Evolutionary conservation across 2,888 invertebrate species (phyloP).

Genomic region (Meta bourneti): DNA sequence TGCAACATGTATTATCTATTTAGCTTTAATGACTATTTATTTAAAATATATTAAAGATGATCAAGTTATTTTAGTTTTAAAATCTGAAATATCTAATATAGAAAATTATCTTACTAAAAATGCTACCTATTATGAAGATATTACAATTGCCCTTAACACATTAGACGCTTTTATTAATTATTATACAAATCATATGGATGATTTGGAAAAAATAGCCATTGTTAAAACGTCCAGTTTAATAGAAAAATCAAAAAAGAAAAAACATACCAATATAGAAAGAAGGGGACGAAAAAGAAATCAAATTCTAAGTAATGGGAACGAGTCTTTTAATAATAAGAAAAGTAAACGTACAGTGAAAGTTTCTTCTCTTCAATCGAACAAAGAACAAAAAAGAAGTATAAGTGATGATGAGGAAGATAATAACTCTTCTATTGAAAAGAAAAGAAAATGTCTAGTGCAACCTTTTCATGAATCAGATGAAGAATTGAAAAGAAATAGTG

Average conservation of each 20-base stretch:
- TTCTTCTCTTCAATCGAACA: too few relatives aligned
- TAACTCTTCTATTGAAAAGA: too few relatives aligned
- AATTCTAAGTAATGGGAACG: background rate
- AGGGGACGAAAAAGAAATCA: background rate
- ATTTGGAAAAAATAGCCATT: background rate
- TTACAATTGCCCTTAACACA: background rate
- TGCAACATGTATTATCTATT: constrained; percentile 19
- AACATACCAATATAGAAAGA: background rate
- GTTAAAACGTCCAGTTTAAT: background rate
- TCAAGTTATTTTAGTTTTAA: background rate
- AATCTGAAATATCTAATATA: background rate
- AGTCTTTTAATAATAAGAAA: background rate
- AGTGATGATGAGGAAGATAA: too few relatives aligned
- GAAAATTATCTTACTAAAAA: constrained; percentile 29
- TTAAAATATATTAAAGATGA: background rate
- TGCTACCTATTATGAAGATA: constrained; percentile 32
- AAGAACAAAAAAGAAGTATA: too few relatives aligned
- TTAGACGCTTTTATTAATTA: background rate
- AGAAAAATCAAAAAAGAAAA: constrained; percentile 11
- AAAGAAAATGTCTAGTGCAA: too few relatives aligned
- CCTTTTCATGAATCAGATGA: too few relatives aligned
- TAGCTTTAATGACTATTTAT: background rate
- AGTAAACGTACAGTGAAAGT: background rate
- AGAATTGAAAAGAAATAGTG: too few relatives aligned
- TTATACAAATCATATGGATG: background rate